phyloP scores from a whole-genome alignment of 2,113 vertebrate species.

The Tragelaphus buxtoni region DNA sequence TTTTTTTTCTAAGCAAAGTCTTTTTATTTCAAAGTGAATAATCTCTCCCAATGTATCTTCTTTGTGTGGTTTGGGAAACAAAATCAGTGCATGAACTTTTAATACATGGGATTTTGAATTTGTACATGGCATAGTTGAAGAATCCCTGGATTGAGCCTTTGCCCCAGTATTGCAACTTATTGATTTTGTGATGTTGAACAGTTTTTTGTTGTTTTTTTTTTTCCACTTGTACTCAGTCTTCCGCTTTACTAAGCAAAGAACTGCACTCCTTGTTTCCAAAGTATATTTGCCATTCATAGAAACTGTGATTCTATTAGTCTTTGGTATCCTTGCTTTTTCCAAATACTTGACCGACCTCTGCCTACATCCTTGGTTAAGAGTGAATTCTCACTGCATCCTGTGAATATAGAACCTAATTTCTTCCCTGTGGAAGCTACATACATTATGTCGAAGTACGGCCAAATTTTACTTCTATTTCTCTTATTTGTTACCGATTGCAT shows the following conservation, averaged over 20 bases:
- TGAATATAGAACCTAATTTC: too few relatives aligned
- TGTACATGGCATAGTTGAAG: neutral
- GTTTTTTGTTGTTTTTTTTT: neutral
- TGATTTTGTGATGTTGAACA: neutral
- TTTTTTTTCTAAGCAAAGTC: too few relatives aligned
- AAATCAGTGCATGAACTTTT: neutral
- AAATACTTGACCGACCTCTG: neutral
- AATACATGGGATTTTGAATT: neutral
- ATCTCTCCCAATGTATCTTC: too few relatives aligned
- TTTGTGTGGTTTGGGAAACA: too few relatives aligned
- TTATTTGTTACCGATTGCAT: too few relatives aligned
- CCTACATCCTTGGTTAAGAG: too few relatives aligned
- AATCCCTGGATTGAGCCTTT: neutral
- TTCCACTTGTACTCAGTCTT: neutral
- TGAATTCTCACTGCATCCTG: too few relatives aligned
- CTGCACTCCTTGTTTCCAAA: neutral
- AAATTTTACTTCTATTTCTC: too few relatives aligned
- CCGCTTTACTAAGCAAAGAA: neutral
- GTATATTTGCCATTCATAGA: neutral
- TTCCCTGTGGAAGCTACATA: too few relatives aligned
- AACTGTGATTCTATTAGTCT: neutral
- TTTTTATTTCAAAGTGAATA: too few relatives aligned
- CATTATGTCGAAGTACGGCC: too few relatives aligned
- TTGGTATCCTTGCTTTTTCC: neutral
- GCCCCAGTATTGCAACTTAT: neutral